phyloP scores from a whole-genome alignment of 2,888 invertebrate species.

The Ormyrus pomaceus region DNA sequence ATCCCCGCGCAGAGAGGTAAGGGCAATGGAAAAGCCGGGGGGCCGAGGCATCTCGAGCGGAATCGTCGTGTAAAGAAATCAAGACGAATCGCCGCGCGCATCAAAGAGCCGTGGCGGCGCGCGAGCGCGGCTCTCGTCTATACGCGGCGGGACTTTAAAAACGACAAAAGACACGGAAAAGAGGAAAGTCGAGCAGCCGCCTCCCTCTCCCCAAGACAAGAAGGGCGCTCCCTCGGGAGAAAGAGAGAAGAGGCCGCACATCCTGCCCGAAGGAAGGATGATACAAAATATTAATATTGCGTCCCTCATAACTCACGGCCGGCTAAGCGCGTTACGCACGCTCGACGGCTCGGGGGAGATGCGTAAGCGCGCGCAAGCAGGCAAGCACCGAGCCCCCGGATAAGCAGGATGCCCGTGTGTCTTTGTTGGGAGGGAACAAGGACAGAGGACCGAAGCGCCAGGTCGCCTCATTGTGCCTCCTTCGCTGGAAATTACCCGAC shows the following conservation, averaged over 20 bases:
- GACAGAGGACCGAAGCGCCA: conserved; percentile 38
- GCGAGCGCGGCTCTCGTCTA: not conserved
- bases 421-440: conserved; percentile 62
- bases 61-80: conserved; percentile 52
- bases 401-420: conserved; percentile 69
- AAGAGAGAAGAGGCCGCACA: conserved; percentile 28
- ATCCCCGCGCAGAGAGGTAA: not conserved
- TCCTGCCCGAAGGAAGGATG: conserved; percentile 71
- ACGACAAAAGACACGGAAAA: conserved; percentile 52
- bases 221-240: conserved; percentile 18
- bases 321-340: conserved; percentile 74
- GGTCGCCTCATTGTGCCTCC: conserved; percentile 64
- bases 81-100: conserved; percentile 41
- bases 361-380: conserved; percentile 41
- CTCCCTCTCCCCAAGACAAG: not conserved
- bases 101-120: conserved; percentile 38
- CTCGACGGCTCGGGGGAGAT: conserved; percentile 70
- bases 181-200: not conserved
- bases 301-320: conserved; percentile 75
- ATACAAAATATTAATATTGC: conserved; percentile 76
- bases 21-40: not conserved
- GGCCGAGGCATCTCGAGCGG: conserved; percentile 14
- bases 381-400: conserved; percentile 57
- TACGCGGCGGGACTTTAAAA: conserved; percentile 39
- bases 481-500: conserved; percentile 50